Conservation (phyloP, 2,888 invertebrate species). For the Lepidocyrtoides sp. region DNA sequence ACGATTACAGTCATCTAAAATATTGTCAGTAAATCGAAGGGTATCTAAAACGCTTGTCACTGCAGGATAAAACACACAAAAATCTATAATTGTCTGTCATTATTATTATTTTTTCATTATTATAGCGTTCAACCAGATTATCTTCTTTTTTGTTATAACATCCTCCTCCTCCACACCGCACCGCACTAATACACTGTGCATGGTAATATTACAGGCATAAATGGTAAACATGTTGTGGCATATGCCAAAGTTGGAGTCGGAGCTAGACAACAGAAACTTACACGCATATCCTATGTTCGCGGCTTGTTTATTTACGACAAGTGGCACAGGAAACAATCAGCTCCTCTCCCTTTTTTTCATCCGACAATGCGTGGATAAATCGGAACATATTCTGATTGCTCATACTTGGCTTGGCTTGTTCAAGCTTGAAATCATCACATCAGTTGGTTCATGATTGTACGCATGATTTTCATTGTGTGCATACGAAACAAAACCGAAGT, state of each 20-base stretch:
- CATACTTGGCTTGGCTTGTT: too few relatives aligned
- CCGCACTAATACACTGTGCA: too few relatives aligned
- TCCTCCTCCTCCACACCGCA: not conserved
- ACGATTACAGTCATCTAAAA: not conserved
- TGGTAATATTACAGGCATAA: conserved; percentile 27
- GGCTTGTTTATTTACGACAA: conserved; percentile 60
- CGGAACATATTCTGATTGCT: not conserved
- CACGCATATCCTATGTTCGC: conserved; percentile 71
- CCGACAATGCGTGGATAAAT: conserved; percentile 22
- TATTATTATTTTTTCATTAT: conserved; percentile 29
- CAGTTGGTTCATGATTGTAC: too few relatives aligned
- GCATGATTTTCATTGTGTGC: not conserved
- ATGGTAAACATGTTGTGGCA: conserved; percentile 9
- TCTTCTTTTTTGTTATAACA: not conserved
- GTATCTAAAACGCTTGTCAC: conserved; percentile 39
- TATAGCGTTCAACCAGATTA: conserved; percentile 20
- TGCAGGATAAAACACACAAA: conserved; percentile 68
- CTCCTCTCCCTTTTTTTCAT: conserved; percentile 14
- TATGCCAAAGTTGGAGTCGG: not conserved
- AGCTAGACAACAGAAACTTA: not conserved
- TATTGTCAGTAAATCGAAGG: conserved; percentile 6
- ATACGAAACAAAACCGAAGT: not conserved
- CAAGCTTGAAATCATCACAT: too few relatives aligned
- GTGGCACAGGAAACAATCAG: conserved; percentile 69
- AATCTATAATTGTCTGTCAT: not conserved